Percentiles rank a stretch among this genome's conserved stretches.
Evolutionary conservation across 1,140 invertebrate genomes (phyloP).

Genomic region (Lordiphosa clarofinis): DNA sequence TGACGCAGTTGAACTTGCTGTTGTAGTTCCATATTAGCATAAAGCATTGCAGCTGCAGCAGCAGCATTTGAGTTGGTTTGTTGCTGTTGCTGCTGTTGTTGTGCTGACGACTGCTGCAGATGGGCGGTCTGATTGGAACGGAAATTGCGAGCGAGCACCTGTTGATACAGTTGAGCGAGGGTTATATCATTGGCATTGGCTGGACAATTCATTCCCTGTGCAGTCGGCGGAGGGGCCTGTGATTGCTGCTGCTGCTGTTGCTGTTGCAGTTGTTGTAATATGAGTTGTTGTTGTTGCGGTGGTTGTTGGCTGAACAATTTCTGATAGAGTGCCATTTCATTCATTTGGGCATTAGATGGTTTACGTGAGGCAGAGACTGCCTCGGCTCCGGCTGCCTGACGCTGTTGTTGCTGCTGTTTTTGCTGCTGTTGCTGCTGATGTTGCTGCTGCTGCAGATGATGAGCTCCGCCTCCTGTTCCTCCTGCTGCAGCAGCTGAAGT

Average conservation of each 20-base stretch:
- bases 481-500: neutral
- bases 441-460: neutral
- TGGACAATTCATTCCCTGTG: neutral
- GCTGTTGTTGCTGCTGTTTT: too few species aligned
- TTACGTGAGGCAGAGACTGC: neutral
- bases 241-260: neutral
- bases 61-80: slow-evolving; percentile 9
- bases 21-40: slow-evolving; percentile 39
- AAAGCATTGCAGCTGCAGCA: slow-evolving; percentile 38
- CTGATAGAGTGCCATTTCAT: neutral
- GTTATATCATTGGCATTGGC: slow-evolving; percentile 29
- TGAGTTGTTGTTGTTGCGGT: neutral
- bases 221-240: too few species aligned
- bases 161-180: slow-evolving; percentile 37
- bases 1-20: slow-evolving; percentile 38
- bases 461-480: neutral
- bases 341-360: neutral
- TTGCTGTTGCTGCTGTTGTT: slow-evolving; percentile 21
- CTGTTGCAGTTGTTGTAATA: neutral
- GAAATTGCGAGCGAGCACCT: slow-evolving; percentile 39
- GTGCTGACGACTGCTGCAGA: too few species aligned
- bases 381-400: neutral
- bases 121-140: slow-evolving; percentile 25
- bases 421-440: neutral
- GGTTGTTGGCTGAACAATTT: neutral